Evolutionary conservation across 2,797 vertebrate species (phyloP).

Genomic region (Myiothlypis chrysogaster): DNA sequence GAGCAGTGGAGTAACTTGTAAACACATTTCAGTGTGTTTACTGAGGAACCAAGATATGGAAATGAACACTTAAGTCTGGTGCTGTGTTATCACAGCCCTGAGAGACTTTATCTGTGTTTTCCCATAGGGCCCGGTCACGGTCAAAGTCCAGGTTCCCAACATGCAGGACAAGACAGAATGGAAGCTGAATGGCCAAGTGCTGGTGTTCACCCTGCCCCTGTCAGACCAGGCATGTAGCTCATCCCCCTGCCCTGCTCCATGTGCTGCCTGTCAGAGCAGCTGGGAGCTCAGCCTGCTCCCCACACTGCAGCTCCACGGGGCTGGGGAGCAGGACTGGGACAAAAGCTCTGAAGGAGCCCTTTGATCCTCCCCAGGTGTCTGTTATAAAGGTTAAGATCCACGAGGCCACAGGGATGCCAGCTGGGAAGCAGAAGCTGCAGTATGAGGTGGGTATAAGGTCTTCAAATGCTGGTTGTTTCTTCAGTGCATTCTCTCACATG

Average conservation of each 20-base stretch:
- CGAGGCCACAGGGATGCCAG: slow-evolving; percentile 97
- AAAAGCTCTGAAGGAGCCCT: background rate
- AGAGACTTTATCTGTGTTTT: background rate
- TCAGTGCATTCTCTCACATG: background rate
- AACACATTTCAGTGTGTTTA: background rate
- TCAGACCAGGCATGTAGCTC: slow-evolving; percentile 87
- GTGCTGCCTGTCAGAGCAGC: background rate
- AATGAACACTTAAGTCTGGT: background rate
- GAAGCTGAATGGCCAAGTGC: slow-evolving; percentile 94
- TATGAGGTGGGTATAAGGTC: slow-evolving; percentile 84
- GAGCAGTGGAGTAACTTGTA: background rate
- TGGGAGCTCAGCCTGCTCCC: background rate
- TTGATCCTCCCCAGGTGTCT: slow-evolving; percentile 83
- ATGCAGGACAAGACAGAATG: slow-evolving; percentile 99
- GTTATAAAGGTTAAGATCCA: slow-evolving; percentile 99
- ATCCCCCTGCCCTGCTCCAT: background rate
- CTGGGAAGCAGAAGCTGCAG: slow-evolving; percentile 97
- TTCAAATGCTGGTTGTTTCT: background rate
- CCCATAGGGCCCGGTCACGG: slow-evolving; percentile 86
- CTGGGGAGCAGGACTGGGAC: background rate
- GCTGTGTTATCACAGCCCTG: background rate
- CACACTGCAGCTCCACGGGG: background rate
- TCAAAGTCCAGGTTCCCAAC: slow-evolving; percentile 98
- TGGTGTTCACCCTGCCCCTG: slow-evolving; percentile 94
- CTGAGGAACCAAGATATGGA: background rate